Evolutionary conservation across 2,797 vertebrate species (phyloP).

Genomic region (Cygnus olor): DNA sequence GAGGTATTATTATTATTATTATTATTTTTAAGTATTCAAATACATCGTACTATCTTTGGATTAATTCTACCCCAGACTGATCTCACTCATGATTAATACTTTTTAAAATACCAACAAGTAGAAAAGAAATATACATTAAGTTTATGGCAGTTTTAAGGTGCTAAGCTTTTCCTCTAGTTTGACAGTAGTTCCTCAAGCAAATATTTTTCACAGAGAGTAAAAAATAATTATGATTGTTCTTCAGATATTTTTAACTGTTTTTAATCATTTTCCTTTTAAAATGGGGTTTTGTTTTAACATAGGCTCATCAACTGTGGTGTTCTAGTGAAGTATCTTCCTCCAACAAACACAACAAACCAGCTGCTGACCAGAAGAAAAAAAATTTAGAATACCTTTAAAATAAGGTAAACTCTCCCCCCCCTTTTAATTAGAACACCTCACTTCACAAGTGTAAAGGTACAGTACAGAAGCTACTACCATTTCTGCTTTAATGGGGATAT

Average conservation of each 20-base stretch:
- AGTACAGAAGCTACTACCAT: constrained; percentile 16
- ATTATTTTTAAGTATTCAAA: neutral
- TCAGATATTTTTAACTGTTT: neutral
- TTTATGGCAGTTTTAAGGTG: neutral
- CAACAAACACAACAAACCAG: neutral
- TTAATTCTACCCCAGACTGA: neutral
- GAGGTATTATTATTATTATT: too few species aligned
- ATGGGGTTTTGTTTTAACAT: neutral
- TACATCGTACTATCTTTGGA: neutral
- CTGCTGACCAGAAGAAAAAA: neutral
- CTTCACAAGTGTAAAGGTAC: neutral
- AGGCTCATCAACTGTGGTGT: neutral
- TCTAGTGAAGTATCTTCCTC: neutral
- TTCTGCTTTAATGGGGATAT: constrained; percentile 35
- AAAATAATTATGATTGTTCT: neutral
- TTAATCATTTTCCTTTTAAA: neutral
- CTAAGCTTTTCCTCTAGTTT: neutral
- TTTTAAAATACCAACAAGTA: neutral
- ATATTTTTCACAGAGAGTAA: neutral
- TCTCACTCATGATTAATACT: neutral
- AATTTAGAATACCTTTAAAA: neutral
- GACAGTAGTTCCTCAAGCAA: neutral
- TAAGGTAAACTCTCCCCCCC: neutral
- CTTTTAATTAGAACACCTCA: neutral
- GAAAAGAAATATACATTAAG: neutral